Evolutionary conservation across 2,888 invertebrate genomes (phyloP), one percentile per base, ranked within the genome.

Genomic region (Cristatella mucedo): DNA sequence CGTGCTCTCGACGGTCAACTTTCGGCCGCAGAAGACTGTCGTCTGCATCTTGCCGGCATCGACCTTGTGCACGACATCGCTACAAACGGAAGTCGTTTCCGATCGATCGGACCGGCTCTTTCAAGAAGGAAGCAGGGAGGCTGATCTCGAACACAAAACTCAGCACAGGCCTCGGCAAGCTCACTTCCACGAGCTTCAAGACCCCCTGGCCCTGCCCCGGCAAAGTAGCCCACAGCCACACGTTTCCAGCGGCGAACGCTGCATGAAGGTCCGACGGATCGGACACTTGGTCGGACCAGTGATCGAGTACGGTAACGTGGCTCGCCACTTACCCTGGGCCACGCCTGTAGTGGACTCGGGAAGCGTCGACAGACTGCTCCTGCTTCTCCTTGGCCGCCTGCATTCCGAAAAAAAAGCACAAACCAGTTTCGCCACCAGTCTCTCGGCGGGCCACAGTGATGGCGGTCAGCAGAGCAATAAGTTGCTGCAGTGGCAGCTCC

Each of bases 371-470:
- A 1, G 61, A 60, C 13, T 57, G 46, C 38, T 57, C 56, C 41
- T 63, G 62, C 42, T 57, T 50, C 38, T 59, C 54, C 41, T 59
- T 60, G 24, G 64, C 62, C 39, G 57, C 59, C 59, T 60, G 42
- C n/a, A n/a, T n/a, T n/a, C n/a, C n/a, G n/a, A n/a, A n/a, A 6
- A 46, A 43, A 38, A 42, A 22, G 45, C 4, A 38, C 20, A 16
- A 11, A 31, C 21, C 20, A 15, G 9, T 36, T 29, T 31, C 16
- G 34, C 15, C 29, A 13, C n/a, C 6, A 15, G 20, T 21, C 30
- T 33, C 26, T 21, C 26, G 19, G 19, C 11, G 6, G 18, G 34
- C 22, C 11, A 11, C 16, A 33, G n/a, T 9, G 29, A n/a, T n/a
- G n/a, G n/a, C n/a, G n/a, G n/a, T n/a, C n/a, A n/a, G n/a, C n/a